Evolutionary conservation across 2,797 vertebrate genomes (phyloP).

Genomic region (Paratrypauchen microcephalus): DNA sequence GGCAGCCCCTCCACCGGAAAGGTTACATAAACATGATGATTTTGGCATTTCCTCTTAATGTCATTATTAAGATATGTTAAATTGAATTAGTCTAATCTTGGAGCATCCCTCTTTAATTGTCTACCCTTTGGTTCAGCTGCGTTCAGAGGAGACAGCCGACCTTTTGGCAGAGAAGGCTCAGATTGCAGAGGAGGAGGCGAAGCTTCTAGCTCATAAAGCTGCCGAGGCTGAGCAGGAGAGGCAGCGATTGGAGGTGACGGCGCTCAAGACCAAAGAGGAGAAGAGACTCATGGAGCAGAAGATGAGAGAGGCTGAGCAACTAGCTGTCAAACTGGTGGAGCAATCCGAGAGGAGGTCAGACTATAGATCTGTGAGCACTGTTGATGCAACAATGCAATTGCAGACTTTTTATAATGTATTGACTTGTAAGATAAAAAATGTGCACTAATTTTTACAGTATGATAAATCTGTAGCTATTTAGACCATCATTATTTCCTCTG

Average conservation of each 20-base stretch:
- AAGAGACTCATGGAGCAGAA: conserved; percentile 94
- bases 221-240: conserved; percentile 91
- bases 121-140: conserved; percentile 68
- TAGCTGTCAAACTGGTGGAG: conserved; percentile 90
- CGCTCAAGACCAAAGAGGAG: conserved; percentile 91
- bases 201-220: conserved; percentile 91
- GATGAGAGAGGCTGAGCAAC: conserved; percentile 91
- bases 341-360: conserved; percentile 88
- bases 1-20: no score
- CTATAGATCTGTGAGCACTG: no score
- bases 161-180: conserved; percentile 93
- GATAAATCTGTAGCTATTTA: no score
- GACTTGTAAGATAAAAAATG: no score
- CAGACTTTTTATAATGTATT: no score
- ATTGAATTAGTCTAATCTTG: neutral
- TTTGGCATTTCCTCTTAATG: conserved; percentile 1
- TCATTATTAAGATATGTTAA: neutral
- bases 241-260: conserved; percentile 88
- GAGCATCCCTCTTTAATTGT: neutral
- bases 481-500: no score
- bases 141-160: conserved; percentile 90
- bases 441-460: no score
- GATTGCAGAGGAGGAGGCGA: conserved; percentile 93
- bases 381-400: no score
- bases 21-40: neutral